phyloP scores from a whole-genome alignment of 2,888 invertebrate species.

The Endotricha flammealis region DNA sequence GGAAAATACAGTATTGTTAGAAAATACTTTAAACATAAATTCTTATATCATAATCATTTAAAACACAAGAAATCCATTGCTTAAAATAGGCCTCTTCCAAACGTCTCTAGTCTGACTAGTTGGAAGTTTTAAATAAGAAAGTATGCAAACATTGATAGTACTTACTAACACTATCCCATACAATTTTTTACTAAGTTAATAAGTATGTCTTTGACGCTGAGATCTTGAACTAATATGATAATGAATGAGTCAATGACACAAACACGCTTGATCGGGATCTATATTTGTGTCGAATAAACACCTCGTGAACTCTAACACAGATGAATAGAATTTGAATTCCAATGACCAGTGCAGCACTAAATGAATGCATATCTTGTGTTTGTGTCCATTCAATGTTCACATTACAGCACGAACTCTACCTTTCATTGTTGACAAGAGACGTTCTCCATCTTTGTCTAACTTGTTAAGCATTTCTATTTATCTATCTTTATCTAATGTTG shows the following conservation, averaged over 20 bases:
- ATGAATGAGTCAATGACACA: slow-evolving; percentile 58
- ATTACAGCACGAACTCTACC: slow-evolving; percentile 57
- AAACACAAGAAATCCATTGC: too few species aligned
- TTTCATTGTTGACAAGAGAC: slow-evolving; percentile 59
- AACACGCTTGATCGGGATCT: slow-evolving; percentile 25
- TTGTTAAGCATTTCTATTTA: slow-evolving; percentile 9
- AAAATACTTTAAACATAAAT: too few species aligned
- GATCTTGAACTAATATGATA: too few species aligned
- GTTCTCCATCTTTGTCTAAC: slow-evolving; percentile 26
- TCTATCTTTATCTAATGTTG: slow-evolving; percentile 23
- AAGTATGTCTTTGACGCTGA: too few species aligned
- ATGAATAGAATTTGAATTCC: slow-evolving; percentile 22
- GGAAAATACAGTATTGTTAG: too few species aligned
- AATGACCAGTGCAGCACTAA: slow-evolving; percentile 13
- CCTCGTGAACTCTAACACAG: slow-evolving; percentile 16
- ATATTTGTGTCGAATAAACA: slow-evolving; percentile 3
- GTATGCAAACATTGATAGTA: too few species aligned
- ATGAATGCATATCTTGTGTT: slow-evolving; percentile 30
- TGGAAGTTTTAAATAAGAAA: too few species aligned
- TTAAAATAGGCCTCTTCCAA: too few species aligned
- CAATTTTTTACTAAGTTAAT: too few species aligned
- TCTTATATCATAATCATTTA: too few species aligned
- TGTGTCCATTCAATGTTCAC: slow-evolving; percentile 57
- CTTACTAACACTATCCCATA: too few species aligned
- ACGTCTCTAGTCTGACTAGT: too few species aligned